These are phyloP conservation scores for Thryonomys swinderianus DNA, from an alignment of 2,113 vertebrate genomes.

Conservation along the genomic window DNA sequence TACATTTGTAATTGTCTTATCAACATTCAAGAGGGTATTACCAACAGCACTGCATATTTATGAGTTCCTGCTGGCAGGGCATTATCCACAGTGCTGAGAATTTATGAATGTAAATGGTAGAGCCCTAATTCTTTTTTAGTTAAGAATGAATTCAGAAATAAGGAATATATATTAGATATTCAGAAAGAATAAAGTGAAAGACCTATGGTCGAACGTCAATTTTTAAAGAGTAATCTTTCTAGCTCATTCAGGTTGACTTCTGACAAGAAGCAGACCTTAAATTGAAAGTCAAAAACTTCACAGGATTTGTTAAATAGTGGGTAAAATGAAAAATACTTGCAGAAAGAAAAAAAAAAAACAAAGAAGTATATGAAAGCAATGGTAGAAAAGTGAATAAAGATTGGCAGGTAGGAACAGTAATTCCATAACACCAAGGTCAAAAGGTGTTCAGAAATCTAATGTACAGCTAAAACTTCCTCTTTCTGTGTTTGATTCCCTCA, in stretches of 20 bases:
- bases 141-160: slow-evolving; percentile 37
- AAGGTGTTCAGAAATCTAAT: not conserved
- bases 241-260: not conserved
- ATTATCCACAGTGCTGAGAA: slow-evolving; percentile 50
- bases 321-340: not conserved
- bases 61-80: not conserved
- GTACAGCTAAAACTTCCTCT: not conserved
- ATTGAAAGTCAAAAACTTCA: not conserved
- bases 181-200: not conserved
- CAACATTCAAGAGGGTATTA: not conserved
- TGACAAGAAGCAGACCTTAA: slow-evolving; percentile 5
- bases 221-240: not conserved
- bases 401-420: not conserved
- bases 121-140: not conserved
- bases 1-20: slow-evolving; percentile 47
- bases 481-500: not conserved
- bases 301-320: not conserved
- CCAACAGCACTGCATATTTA: not conserved
- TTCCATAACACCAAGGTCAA: no score
- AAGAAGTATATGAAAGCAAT: not conserved
- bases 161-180: not conserved
- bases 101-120: not conserved
- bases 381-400: not conserved
- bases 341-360: not conserved
- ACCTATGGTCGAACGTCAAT: not conserved